phyloP scores from a whole-genome alignment of 2,113 vertebrate genomes.

The Pollachius pollachius region DNA sequence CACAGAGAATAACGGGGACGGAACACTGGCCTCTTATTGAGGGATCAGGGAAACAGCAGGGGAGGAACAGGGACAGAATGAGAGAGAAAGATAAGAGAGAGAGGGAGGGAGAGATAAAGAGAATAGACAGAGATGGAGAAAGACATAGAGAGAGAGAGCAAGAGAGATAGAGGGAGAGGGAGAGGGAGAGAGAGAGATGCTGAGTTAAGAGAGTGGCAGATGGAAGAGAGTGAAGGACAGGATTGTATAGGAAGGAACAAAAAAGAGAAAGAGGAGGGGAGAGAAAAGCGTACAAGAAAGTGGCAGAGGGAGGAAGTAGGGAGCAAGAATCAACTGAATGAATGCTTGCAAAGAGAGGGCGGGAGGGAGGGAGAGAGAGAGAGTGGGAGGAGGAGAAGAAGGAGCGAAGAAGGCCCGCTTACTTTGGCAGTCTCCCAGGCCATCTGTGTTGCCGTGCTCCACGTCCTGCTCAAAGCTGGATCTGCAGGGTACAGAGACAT shows the following conservation, averaged over 20 bases:
- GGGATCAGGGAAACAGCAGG: slow-evolving; percentile 5
- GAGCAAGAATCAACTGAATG: slow-evolving; percentile 13
- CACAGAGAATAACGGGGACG: slow-evolving; percentile 30
- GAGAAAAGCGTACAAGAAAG: slow-evolving; percentile 42
- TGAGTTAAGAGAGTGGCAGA: slow-evolving; percentile 28
- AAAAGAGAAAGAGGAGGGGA: slow-evolving; percentile 17
- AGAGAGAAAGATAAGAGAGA: slow-evolving; percentile 27
- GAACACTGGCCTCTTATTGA: slow-evolving; percentile 54
- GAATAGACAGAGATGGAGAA: slow-evolving; percentile 21
- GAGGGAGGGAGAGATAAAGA: slow-evolving; percentile 65
- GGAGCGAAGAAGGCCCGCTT: slow-evolving; percentile 80
- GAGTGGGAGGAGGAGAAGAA: slow-evolving; percentile 32
- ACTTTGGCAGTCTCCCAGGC: slow-evolving; percentile 99
- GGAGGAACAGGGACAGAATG: slow-evolving; percentile 48
- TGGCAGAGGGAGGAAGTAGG: too few species aligned
- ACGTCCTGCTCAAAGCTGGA: slow-evolving; percentile 94
- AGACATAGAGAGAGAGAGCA: slow-evolving; percentile 57
- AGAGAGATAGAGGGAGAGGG: slow-evolving; percentile 34
- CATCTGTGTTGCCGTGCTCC: slow-evolving; percentile 96
- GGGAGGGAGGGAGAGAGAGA: slow-evolving; percentile 15
- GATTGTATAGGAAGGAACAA: too few species aligned
- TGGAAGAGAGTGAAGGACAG: background rate
- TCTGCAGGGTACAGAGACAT: slow-evolving; percentile 83
- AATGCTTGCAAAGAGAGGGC: slow-evolving; percentile 51
- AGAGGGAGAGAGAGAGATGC: slow-evolving; percentile 63